Conservation (phyloP, 2,888 invertebrate genomes). For the Antheraea assamensis region DNA sequence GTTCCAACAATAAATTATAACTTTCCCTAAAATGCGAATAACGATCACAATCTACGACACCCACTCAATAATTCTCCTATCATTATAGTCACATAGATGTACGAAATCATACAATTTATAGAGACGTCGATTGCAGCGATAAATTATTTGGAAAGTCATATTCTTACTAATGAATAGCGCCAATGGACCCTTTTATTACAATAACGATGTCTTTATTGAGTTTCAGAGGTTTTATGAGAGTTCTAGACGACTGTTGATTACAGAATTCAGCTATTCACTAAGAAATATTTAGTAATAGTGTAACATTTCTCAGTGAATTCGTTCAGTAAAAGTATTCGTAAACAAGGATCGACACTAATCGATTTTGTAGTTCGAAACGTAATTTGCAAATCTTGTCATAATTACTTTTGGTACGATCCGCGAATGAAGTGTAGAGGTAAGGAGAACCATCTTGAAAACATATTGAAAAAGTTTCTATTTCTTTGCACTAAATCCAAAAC, state of each 20-base stretch:
- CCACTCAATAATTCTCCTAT: conserved; percentile 48
- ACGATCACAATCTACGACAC: conserved; percentile 46
- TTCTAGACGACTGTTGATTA: conserved; percentile 35
- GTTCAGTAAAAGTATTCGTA: neutral
- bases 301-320: neutral
- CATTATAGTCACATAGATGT: conserved; percentile 47
- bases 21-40: conserved; percentile 41
- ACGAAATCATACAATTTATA: conserved; percentile 66
- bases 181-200: conserved; percentile 63
- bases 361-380: neutral
- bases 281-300: neutral
- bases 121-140: conserved; percentile 60
- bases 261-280: conserved; percentile 32
- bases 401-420: too few species aligned
- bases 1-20: conserved; percentile 25
- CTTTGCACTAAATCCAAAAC: too few species aligned
- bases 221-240: conserved; percentile 54
- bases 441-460: too few species aligned
- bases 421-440: too few species aligned
- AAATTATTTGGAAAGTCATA: conserved; percentile 64
- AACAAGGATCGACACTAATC: neutral
- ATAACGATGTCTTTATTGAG: conserved; percentile 69
- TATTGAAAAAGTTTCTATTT: too few species aligned
- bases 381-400: neutral
- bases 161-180: conserved; percentile 64